Evolutionary conservation across 2,113 vertebrate species (phyloP).

Genomic region (Saimiri boliviensis): DNA sequence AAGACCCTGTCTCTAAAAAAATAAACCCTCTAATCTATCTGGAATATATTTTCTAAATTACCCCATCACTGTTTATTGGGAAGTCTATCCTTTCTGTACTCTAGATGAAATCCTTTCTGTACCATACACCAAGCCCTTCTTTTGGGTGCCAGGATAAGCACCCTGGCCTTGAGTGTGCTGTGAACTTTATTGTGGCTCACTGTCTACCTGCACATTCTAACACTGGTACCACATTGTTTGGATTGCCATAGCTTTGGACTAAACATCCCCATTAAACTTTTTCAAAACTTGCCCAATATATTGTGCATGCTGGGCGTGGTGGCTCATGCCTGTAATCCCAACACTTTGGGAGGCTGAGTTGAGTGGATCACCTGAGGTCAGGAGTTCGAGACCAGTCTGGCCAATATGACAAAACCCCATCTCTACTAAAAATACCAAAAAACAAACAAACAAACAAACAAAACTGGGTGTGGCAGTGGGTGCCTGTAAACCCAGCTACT

Average conservation of each 20-base stretch:
- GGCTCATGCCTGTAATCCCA: too few species aligned
- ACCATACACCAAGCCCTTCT: too few species aligned
- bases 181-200: rapidly evolving
- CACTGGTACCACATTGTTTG: not conserved
- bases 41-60: slow-evolving; percentile 28
- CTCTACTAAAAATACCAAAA: too few species aligned
- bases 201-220: not conserved
- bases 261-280: not conserved
- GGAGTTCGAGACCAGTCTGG: too few species aligned
- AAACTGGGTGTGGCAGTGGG: too few species aligned
- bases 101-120: not conserved
- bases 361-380: too few species aligned
- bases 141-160: not conserved
- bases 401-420: too few species aligned
- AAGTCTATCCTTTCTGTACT: not conserved
- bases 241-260: not conserved
- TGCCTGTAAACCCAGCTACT: too few species aligned
- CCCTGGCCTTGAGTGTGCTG: rapidly evolving
- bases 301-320: not conserved
- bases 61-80: not conserved
- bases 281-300: not conserved
- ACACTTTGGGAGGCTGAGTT: too few species aligned
- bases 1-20: too few species aligned
- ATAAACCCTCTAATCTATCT: not conserved
- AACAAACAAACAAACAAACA: too few species aligned